Conservation (phyloP, 2,888 invertebrate genomes). For the Troilus luridus region DNA sequence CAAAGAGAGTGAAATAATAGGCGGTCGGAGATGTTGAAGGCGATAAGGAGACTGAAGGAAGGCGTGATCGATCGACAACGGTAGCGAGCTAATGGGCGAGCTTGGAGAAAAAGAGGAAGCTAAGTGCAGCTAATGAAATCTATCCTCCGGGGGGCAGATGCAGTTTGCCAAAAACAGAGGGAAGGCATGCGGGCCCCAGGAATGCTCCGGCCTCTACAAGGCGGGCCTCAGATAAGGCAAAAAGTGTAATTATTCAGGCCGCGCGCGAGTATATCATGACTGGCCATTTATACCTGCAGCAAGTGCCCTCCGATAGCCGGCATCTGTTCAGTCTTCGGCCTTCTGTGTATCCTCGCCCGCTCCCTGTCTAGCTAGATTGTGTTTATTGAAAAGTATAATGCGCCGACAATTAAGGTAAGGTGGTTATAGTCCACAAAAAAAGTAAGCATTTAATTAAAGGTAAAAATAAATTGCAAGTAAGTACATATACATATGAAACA, state of each 20-base stretch:
- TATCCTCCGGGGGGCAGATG: not conserved
- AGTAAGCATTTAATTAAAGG: not conserved
- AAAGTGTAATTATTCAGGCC: slow-evolving; percentile 56
- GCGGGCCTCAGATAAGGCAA: slow-evolving; percentile 35
- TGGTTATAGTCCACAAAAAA: not conserved
- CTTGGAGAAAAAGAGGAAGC: slow-evolving; percentile 26
- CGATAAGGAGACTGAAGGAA: slow-evolving; percentile 17
- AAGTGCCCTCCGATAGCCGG: slow-evolving; percentile 16
- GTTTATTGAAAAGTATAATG: not conserved
- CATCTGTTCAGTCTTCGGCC: not conserved
- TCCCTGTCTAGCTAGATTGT: not conserved
- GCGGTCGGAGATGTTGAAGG: not conserved
- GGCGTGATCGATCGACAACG: slow-evolving; percentile 42
- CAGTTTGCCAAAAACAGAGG: slow-evolving; percentile 49
- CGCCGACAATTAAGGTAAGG: not conserved
- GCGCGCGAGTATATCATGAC: slow-evolving; percentile 52
- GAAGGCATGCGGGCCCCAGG: slow-evolving; percentile 38
- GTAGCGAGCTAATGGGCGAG: slow-evolving; percentile 35
- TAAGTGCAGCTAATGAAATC: slow-evolving; percentile 49
- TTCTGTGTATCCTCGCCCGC: not conserved
- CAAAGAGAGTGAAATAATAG: slow-evolving; percentile 34
- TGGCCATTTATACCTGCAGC: slow-evolving; percentile 44
- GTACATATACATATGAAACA: too few relatives aligned
- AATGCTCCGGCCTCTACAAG: slow-evolving; percentile 30
- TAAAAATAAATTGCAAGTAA: too few relatives aligned